Evolutionary conservation across 1,140 invertebrate genomes (phyloP).

Genomic region (Meloidogyne exigua): DNA sequence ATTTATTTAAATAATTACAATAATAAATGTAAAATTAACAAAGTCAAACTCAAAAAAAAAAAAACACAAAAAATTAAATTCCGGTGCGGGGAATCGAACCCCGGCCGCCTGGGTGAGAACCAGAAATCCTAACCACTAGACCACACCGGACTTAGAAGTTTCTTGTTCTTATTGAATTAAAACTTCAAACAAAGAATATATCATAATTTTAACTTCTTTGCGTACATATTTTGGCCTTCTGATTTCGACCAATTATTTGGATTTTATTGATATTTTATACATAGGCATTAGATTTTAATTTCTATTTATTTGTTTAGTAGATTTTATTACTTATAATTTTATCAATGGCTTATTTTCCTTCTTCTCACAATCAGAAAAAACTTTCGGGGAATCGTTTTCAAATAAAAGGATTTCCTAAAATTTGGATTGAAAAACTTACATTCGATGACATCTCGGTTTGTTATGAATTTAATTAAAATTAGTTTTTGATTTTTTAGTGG

Average conservation of each 20-base stretch:
- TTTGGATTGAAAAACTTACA: slow-evolving; percentile 23
- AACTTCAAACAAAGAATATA: too few relatives aligned
- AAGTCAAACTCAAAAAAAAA: too few relatives aligned
- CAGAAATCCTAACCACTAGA: slow-evolving; percentile 77
- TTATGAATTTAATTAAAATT: neutral
- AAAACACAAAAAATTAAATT: slow-evolving; percentile 62
- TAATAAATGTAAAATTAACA: too few relatives aligned
- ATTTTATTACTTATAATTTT: neutral
- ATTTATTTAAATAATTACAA: too few relatives aligned
- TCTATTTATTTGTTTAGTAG: neutral
- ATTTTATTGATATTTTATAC: too few relatives aligned
- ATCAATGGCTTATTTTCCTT: neutral
- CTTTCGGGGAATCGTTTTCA: slow-evolving; percentile 4
- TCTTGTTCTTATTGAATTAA: too few relatives aligned
- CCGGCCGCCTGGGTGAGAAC: slow-evolving; percentile 80
- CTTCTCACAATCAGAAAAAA: neutral
- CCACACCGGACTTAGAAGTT: slow-evolving; percentile 60
- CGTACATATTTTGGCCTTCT: too few relatives aligned
- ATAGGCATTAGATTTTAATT: too few relatives aligned
- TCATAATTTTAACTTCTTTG: too few relatives aligned
- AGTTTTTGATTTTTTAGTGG: slow-evolving; percentile 18
- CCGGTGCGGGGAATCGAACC: slow-evolving; percentile 81
- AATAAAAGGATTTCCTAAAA: slow-evolving; percentile 15
- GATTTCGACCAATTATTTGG: too few relatives aligned
- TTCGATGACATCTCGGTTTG: slow-evolving; percentile 17